These are phyloP conservation scores for Acrossocheilus fasciatus DNA, from an alignment of 2,797 vertebrate species.

Conservation along the genomic window DNA sequence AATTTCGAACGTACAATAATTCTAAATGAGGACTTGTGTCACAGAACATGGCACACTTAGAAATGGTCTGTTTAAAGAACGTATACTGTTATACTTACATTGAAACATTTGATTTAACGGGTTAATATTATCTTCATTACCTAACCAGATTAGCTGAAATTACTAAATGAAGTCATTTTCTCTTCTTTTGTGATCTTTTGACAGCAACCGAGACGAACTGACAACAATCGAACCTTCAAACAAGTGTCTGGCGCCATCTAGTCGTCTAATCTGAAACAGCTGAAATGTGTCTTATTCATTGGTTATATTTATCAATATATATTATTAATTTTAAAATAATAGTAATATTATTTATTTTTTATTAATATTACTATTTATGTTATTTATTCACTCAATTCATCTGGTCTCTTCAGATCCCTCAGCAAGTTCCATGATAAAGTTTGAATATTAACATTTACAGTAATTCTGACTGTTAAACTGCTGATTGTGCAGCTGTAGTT, in stretches of 20 bases:
- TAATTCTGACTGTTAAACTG: background rate
- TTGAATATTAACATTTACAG: background rate
- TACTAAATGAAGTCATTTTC: background rate
- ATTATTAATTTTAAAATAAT: background rate
- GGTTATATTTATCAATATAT: background rate
- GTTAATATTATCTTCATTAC: background rate
- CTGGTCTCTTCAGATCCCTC: too few species aligned
- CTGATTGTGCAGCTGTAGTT: background rate
- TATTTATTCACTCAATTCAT: background rate
- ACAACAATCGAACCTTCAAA: background rate
- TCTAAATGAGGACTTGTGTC: conserved; percentile 54
- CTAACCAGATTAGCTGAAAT: background rate
- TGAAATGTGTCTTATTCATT: background rate
- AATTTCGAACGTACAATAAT: conserved; percentile 51
- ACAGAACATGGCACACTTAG: conserved; percentile 17
- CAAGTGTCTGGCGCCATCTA: conserved; percentile 47
- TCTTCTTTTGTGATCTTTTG: background rate
- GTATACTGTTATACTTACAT: background rate
- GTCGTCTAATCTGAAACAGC: conserved; percentile 13
- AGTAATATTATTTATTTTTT: background rate
- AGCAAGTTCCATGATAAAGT: background rate
- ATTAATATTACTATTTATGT: background rate
- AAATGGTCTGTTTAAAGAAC: background rate
- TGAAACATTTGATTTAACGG: background rate
- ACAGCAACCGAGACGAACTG: background rate